Base-by-base conservation (phyloP, 2,113 vertebrate genomes). In the Cynoglossus semilaevis region DNA sequence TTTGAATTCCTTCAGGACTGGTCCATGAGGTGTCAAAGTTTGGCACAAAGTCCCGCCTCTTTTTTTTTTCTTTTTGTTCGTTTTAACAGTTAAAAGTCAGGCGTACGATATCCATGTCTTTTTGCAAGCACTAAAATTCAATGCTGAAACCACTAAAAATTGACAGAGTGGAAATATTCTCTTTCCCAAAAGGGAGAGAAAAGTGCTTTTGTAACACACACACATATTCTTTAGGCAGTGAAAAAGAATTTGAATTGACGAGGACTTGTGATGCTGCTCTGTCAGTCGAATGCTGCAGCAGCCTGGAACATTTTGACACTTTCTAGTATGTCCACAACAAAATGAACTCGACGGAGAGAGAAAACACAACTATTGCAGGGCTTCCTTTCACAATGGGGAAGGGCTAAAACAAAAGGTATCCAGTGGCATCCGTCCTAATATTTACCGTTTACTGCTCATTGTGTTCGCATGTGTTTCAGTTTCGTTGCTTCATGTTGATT, bases 231-330 rank as follows among this genome's bases (percentile, higher is more conserved):
- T 92, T 94, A 93, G 97, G 96, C 95, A 99, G 95, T 98, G 96
- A 97, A 94, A 97, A 95, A 95, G 95, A 94, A 95, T 92, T 94
- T 82, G 94, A 0, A 83, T 95, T 90, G 89, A 93, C 88, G 87
- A 91, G 91, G 88, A 92, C 88, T 90, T 90, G 90, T 89, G 88
- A 89, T 88, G 88, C 75, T 53, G 67, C 46, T 67, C 58, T 63
- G 65, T 56, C 70, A 54, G 55, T 64, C 62, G 38, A 65, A 59
- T 68, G 63, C 91, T 91, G 91, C 89, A 90, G 89, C 85, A 88
- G 87, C 91, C 88, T 92, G 88, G 86, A 90, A 91, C 84, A 91
- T 91, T 89, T 92, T 90, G 83, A 91, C 87, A 91, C 80, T 74
- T 71, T 89, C 89, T 89, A 90, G 93, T 58, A 51, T 57, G 62